These are phyloP conservation scores for Amia ocellicauda DNA, from an alignment of 2,113 vertebrate species.

Conservation along the genomic window DNA sequence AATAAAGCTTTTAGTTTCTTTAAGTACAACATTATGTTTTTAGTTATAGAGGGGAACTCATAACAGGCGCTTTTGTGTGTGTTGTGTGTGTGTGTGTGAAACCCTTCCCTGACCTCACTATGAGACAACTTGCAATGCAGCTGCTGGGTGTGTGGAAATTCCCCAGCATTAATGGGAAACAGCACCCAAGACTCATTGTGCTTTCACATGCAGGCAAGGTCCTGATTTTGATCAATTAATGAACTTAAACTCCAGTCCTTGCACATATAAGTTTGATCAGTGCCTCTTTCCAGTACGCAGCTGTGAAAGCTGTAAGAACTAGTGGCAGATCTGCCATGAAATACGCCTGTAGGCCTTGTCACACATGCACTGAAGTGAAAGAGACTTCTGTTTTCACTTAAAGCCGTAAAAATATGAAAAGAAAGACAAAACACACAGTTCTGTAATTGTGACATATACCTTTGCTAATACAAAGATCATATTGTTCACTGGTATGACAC, in stretches of 20 bases:
- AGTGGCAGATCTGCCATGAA: no score
- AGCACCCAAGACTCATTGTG: neutral
- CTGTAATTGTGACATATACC: no score
- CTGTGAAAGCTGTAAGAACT: no score
- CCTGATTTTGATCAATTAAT: neutral
- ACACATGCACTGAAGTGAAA: no score
- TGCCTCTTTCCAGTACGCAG: neutral
- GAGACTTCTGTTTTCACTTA: no score
- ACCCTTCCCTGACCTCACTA: neutral
- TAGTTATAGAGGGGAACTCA: neutral
- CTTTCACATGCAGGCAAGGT: neutral
- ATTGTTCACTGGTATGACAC: no score
- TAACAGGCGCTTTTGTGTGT: neutral
- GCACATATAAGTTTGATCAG: neutral
- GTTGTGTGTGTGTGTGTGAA: neutral
- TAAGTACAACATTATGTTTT: neutral
- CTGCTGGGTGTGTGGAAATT: conserved; percentile 10
- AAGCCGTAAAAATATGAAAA: no score
- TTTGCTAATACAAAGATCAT: no score
- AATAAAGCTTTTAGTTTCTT: no score
- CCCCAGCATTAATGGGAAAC: neutral
- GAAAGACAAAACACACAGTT: no score
- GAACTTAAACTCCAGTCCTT: neutral
- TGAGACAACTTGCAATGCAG: neutral
- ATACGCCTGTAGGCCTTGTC: no score